phyloP scores from a whole-genome alignment of 2,113 vertebrate species.

The Eleginops maclovinus region DNA sequence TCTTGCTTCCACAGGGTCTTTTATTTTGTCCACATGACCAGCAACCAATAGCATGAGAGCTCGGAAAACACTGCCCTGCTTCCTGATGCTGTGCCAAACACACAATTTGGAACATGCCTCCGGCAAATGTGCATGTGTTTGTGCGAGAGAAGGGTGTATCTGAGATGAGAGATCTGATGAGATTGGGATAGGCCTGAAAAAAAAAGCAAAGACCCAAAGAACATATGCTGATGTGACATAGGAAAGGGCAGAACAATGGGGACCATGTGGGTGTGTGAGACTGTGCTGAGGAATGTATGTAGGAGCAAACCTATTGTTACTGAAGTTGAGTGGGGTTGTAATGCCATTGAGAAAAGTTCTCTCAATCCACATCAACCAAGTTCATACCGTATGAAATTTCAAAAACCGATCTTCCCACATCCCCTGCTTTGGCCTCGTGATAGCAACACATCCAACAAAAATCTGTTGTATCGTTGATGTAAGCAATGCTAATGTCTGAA shows the following conservation, averaged over 20 bases:
- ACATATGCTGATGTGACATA: slow-evolving; percentile 26
- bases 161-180: slow-evolving; percentile 48
- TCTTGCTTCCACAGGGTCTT: slow-evolving; percentile 51
- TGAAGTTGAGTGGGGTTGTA: slow-evolving; percentile 25
- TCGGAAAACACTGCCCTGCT: slow-evolving; percentile 30
- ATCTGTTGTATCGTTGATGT: background rate
- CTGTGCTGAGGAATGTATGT: slow-evolving; percentile 59
- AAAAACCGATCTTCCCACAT: background rate
- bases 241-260: slow-evolving; percentile 69
- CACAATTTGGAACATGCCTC: slow-evolving; percentile 50
- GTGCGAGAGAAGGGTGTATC: slow-evolving; percentile 15
- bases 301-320: slow-evolving; percentile 55
- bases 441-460: background rate
- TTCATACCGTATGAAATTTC: slow-evolving; percentile 15
- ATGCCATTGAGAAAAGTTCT: slow-evolving; percentile 40
- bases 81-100: slow-evolving; percentile 62
- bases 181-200: slow-evolving; percentile 36
- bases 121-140: slow-evolving; percentile 8
- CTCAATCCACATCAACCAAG: slow-evolving; percentile 21
- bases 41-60: slow-evolving; percentile 54
- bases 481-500: slow-evolving; percentile 10
- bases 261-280: slow-evolving; percentile 63
- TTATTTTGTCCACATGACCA: slow-evolving; percentile 62
- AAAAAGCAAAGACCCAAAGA: slow-evolving; percentile 16
- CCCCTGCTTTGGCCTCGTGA: background rate